Conservation (phyloP, 2,113 vertebrate genomes). For the Scopus umbretta region DNA sequence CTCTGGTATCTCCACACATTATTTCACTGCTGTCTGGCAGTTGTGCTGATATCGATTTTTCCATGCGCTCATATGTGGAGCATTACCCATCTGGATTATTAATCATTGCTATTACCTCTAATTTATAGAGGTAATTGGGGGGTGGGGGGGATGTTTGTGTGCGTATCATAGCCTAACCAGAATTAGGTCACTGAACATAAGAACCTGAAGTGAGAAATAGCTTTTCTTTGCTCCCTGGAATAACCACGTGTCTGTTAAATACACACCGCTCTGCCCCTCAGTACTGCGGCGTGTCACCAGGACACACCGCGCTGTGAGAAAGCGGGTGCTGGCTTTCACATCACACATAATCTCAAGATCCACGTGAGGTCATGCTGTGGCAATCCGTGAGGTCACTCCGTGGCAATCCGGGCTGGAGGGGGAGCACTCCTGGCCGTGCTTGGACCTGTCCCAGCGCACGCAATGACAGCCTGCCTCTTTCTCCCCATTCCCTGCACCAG, state of each 20-base stretch:
- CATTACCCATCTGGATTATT: slow-evolving; percentile 10
- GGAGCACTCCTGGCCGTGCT: not conserved
- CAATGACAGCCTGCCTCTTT: not conserved
- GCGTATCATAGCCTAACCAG: not conserved
- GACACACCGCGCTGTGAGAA: accelerated
- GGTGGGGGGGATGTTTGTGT: not conserved
- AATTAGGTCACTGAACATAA: not conserved
- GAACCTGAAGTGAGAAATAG: not conserved
- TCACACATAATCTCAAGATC: not conserved
- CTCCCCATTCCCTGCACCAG: not conserved
- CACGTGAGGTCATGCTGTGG: not conserved
- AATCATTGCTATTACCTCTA: not conserved
- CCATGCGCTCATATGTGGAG: not conserved
- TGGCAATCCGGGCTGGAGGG: not conserved
- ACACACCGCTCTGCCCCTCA: not conserved
- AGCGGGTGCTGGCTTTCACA: not conserved
- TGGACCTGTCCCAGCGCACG: not conserved
- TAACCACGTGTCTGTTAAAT: not conserved
- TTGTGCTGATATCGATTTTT: not conserved
- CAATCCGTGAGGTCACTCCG: no score
- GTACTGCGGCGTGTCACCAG: not conserved
- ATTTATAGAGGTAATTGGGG: not conserved
- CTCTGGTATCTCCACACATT: not conserved
- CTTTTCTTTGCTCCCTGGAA: not conserved
- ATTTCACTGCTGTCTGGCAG: not conserved